Evolutionary conservation across 2,113 vertebrate genomes (phyloP), one percentile per base, ranked within the genome.

Genomic region (Leucoraja erinaceus): DNA sequence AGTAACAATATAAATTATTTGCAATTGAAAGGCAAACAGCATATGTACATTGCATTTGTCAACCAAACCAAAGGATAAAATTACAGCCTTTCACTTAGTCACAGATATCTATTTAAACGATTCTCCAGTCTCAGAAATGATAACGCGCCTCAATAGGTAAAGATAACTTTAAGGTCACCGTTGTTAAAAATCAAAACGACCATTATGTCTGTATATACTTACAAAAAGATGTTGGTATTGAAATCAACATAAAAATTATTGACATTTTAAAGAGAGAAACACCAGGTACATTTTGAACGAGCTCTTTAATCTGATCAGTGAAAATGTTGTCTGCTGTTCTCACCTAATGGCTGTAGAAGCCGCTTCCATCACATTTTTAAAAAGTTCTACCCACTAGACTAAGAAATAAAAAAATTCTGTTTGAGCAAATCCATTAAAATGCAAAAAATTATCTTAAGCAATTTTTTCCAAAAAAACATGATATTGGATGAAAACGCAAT

Each of bases 11-110:
- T 47, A 33, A 68, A 68, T 47, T 90, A 90, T 90, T 90, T 70
- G 18, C 33, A 72, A 33, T 91, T 91, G 18, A 70, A 91, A 91
- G 22, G 88, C 66, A 47, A 91, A 72, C 70, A 91, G 25, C 47
- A 1, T 54, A 14, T 47, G 90, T 72, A 47, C 33, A 47, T 74
- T 72, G 25, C 38, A 72, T 91, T 72, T 91, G 68, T 28, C 33
- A 91, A 74, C 3, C 33, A 90, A 90, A 68, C 38, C 33, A 91
- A n/a, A 74, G 25, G 38, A 91, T 72, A 28, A 47, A 91, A 91
- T 91, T 47, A 72, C 28, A 66, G 59, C 83, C 61, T 66, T 70
- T 70, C 66, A 70, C 66, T 72, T 68, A 25, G 5, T 54, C 90
- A 8, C 68, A 91, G 38, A 47, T 54, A 8, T 72, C 10, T 54